These are phyloP conservation scores for Cranoglanis bouderius DNA, from an alignment of 2,113 vertebrate species.

Conservation along the genomic window DNA sequence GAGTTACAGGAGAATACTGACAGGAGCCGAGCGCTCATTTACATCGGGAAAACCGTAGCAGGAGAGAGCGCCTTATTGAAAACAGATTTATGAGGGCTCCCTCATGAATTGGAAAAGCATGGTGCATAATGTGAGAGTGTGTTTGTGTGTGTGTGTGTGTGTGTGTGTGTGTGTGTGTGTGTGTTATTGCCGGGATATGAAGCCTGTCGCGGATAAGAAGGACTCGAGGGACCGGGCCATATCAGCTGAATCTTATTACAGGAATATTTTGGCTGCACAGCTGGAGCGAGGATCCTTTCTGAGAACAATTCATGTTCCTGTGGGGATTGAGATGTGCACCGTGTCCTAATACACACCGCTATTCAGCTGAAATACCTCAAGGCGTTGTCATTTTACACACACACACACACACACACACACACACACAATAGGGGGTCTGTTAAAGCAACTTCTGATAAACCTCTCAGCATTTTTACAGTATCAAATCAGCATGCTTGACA, in stretches of 20 bases:
- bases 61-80: conserved; percentile 50
- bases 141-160: neutral
- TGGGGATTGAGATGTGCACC: conserved; percentile 36
- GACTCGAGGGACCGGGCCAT: conserved; percentile 19
- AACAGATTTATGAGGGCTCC: conserved; percentile 54
- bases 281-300: conserved; percentile 32
- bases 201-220: conserved; percentile 18
- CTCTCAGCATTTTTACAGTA: neutral
- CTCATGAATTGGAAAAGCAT: conserved; percentile 58
- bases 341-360: conserved; percentile 11
- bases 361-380: neutral
- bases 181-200: conserved; percentile 49
- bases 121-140: conserved; percentile 35
- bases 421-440: neutral
- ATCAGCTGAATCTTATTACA: conserved; percentile 43
- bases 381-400: neutral
- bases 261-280: conserved; percentile 26
- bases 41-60: conserved; percentile 48
- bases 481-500: conserved; percentile 7
- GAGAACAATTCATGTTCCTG: conserved; percentile 30
- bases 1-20: conserved; percentile 51
- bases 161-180: conserved; percentile 16
- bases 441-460: neutral
- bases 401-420: neutral
- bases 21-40: conserved; percentile 48